Evolutionary conservation across 1,140 invertebrate species (phyloP), one percentile per base, ranked within the genome.

Genomic region (Homalodisca vitripennis): DNA sequence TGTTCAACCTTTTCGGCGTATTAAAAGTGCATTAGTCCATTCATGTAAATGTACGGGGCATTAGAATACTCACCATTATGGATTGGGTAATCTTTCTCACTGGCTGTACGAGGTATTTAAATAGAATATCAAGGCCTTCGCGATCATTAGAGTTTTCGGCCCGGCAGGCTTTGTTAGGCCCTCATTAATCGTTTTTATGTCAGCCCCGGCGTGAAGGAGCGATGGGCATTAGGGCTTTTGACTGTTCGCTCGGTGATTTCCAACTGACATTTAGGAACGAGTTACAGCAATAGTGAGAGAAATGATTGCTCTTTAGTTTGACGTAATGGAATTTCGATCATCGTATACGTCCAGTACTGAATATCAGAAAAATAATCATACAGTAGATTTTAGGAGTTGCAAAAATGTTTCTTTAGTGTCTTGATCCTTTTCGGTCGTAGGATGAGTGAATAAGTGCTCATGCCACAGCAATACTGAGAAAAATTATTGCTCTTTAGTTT

Each of bases 131-230:
- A 60, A 60, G 55, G 55, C 26, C 55, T 26, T n/a, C 10, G 24
- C 2, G 55, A 29, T 60, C 55, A 60, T 60, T 60, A 60, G 55
- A 53, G 55, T 60, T 26, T 60, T 60, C 22, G 22, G 34, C 34
- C 17, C 34, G n/a, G n/a, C 48, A 3, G 48, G 14, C 55, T 60
- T 60, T 60, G 55, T 60, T 27, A 6, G 26, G 6, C 55, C 24
- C 55, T 60, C 55, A 60, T 60, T 60, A 60, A 60, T 60, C 55
- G 55, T 60, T 60, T 60, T 60, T 60, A 26, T 60, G 55, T 60
- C 55, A 27, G 55, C 55, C 55, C 26, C 26, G 14, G 55, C 14
- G 55, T 26, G 55, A 26, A 53, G 55, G 55, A 26, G 55, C 14
- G 27, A 24, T n/a, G 55, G 55, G 27, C 55, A 60, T 60, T 60